Evolutionary conservation across 2,888 invertebrate species (phyloP).

Genomic region (Erebia ligea): DNA sequence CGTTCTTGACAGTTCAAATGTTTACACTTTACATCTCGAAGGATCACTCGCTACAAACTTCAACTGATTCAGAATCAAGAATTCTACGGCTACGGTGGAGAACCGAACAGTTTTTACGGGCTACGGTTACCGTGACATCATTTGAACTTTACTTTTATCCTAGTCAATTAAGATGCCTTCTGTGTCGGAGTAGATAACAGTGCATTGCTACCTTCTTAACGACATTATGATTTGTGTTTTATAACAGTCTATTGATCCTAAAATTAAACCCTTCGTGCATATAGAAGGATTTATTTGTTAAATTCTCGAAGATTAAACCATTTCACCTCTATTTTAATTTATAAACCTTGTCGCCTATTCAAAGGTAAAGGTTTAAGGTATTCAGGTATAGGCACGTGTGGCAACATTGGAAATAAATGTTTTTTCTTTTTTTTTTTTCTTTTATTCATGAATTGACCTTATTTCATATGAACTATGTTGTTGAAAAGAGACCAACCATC

Average conservation of each 20-base stretch:
- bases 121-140: slow-evolving; percentile 34
- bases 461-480: not conserved
- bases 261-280: no score
- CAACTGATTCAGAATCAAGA: slow-evolving; percentile 38
- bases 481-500: no score
- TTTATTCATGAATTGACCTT: not conserved
- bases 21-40: slow-evolving; percentile 75
- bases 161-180: slow-evolving; percentile 28
- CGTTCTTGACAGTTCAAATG: slow-evolving; percentile 84
- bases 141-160: slow-evolving; percentile 17
- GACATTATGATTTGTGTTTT: slow-evolving; percentile 1
- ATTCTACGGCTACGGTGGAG: slow-evolving; percentile 20
- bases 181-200: slow-evolving; percentile 16
- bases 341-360: not conserved
- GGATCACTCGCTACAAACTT: slow-evolving; percentile 66
- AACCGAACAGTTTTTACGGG: slow-evolving; percentile 21
- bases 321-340: not conserved
- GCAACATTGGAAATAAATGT: no score
- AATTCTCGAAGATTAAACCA: no score
- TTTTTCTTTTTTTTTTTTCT: no score
- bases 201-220: slow-evolving; percentile 9
- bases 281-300: no score
- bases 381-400: no score
- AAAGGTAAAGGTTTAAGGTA: no score
- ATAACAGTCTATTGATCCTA: not conserved